Base-by-base conservation (phyloP, 2,797 vertebrate genomes). In the Ctenopoma kingsleyae region DNA sequence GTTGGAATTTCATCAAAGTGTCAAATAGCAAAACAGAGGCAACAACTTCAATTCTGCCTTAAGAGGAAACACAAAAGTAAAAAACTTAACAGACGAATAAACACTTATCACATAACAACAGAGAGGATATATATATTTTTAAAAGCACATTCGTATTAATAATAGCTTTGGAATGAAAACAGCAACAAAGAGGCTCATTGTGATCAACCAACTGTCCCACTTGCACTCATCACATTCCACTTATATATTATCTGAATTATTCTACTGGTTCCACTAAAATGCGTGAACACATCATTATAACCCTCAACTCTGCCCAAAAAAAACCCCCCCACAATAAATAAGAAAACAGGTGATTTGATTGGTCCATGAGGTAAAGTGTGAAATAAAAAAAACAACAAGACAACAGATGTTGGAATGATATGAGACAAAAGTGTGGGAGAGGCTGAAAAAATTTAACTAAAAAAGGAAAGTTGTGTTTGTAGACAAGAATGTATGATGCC, bases 81-180 rank as follows among this genome's bases (percentile, higher is more conserved):
- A 43, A 40, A 44, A 87, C 56, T 12, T 35, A 74, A 77, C n/a
- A 50, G 43, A 84, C 65, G 81, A 85, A 78, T 71, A 61, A 79
- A 87, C 76, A 78, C 61, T 83, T 69, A 83, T 10, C 16, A 38
- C 72, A 64, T 62, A 75, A 80, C 76, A 71, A 87, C 64, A 87
- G 50, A 86, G 83, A 79, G 68, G 56, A 81, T 82, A 87, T 82
- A 89, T 80, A 89, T 74, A 78, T 85, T 71, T 87, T 71, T 86
- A 90, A 93, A 92, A 92, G 86, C 87, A 94, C 91, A 95, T 93
- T 93, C 83, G 50, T 86, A 76, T 84, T 85, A 86, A 86, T 80
- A 90, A 84, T 56, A 80, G 79, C 90, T 93, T 94, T 93, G 94
- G 94, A 95, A 95, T 94, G 92, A 91, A 89, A 91, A 85, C 74